These are phyloP conservation scores for Ictidomys tridecemlineatus DNA, from an alignment of 2,113 vertebrate genomes.

Conservation along the genomic window DNA sequence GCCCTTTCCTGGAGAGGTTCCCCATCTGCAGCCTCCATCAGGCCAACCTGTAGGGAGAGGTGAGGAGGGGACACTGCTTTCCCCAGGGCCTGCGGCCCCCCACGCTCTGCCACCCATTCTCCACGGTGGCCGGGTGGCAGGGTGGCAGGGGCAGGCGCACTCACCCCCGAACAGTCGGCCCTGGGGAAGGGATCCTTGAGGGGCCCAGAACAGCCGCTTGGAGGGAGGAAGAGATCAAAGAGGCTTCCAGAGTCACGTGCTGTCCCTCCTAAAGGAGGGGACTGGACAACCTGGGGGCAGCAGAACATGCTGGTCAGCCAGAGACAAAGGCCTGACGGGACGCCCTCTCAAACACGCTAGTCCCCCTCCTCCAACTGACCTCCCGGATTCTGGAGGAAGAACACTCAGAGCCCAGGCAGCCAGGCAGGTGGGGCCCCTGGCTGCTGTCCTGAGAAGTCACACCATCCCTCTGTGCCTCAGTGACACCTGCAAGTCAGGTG, in stretches of 20 bases:
- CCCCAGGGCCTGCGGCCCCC: not conserved
- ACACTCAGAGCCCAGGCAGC: not conserved
- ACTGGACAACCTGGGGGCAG: not conserved
- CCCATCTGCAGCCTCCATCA: not conserved
- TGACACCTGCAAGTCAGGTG: not conserved
- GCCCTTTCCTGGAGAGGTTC: not conserved
- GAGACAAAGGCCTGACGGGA: not conserved
- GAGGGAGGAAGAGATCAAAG: too few species aligned
- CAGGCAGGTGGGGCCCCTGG: not conserved
- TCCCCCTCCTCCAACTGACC: not conserved
- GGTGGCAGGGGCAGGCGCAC: not conserved
- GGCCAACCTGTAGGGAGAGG: not conserved
- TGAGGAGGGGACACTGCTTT: not conserved
- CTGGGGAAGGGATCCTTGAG: accelerated
- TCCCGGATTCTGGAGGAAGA: not conserved
- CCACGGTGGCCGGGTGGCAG: accelerated
- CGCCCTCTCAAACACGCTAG: too few species aligned
- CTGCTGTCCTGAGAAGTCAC: not conserved
- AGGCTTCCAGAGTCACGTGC: not conserved
- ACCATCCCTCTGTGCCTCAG: not conserved
- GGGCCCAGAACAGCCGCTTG: not conserved
- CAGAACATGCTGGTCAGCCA: too few species aligned
- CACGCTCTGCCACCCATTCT: not conserved
- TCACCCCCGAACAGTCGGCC: not conserved
- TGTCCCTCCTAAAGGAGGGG: not conserved